phyloP scores from a whole-genome alignment of 1,140 invertebrate species.

The Drosophila arawakana region DNA sequence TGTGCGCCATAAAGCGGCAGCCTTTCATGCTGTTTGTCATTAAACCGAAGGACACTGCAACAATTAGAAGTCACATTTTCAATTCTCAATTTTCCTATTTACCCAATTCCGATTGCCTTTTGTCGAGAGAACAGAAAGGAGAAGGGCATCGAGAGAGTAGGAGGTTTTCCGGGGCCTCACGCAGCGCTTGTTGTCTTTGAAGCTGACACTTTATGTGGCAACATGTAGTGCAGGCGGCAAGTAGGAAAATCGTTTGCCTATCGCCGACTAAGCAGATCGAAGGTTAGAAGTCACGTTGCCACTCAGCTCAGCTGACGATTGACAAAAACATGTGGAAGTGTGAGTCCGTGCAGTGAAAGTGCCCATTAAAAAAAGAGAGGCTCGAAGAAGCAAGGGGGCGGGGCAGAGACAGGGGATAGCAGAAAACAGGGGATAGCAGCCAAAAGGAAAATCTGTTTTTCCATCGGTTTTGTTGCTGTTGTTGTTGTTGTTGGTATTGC shows the following conservation, averaged over 20 bases:
- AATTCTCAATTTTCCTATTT: neutral
- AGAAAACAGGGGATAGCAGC: conserved; percentile 32
- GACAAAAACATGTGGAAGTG: conserved; percentile 30
- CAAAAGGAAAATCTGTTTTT: conserved; percentile 45
- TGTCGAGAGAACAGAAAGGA: neutral
- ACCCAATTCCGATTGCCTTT: conserved; percentile 1
- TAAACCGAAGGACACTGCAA: conserved; percentile 74
- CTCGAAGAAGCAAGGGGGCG: neutral
- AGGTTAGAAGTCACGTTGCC: conserved; percentile 35
- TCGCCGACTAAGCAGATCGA: conserved; percentile 50
- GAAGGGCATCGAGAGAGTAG: conserved; percentile 4
- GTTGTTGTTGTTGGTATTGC: conserved; percentile 27
- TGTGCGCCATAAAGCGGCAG: conserved; percentile 44
- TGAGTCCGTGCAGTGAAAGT: conserved; percentile 28
- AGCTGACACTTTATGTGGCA: conserved; percentile 81
- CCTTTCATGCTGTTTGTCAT: conserved; percentile 62
- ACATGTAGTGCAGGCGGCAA: conserved; percentile 63
- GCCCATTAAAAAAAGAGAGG: conserved; percentile 43
- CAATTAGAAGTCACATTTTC: conserved; percentile 54
- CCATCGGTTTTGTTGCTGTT: conserved; percentile 10
- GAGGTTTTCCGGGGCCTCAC: conserved; percentile 54
- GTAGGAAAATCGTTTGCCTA: conserved; percentile 37
- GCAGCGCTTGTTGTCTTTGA: conserved; percentile 67
- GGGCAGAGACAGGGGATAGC: neutral
- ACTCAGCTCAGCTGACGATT: conserved; percentile 72